phyloP scores from a whole-genome alignment of 2,797 vertebrate species.

The Acropternis orthonyx region DNA sequence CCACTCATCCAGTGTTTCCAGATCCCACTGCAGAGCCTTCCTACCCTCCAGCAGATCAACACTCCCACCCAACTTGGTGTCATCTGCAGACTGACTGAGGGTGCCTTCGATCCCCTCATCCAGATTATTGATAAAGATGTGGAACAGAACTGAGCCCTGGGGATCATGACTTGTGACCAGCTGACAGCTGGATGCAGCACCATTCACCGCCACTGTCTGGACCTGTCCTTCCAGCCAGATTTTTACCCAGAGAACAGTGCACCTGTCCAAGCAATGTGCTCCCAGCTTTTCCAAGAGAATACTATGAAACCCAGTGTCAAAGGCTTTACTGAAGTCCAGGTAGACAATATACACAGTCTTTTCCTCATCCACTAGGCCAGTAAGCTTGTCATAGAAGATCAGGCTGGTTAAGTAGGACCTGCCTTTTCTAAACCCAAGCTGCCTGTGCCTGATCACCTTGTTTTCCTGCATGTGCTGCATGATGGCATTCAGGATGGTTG shows the following conservation, averaged over 20 bases:
- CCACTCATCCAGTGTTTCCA: neutral
- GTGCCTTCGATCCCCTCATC: neutral
- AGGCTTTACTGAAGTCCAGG: neutral
- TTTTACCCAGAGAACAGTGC: too few species aligned
- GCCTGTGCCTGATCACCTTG: neutral
- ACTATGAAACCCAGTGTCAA: neutral
- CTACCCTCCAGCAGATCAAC: neutral
- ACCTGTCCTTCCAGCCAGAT: neutral
- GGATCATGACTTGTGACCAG: neutral
- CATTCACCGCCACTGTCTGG: neutral
- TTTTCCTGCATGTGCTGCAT: neutral
- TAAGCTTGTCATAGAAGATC: neutral
- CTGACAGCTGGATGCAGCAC: neutral
- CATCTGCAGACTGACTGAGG: neutral
- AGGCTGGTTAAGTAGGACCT: neutral
- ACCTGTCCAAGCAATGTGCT: neutral
- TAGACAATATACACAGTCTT: neutral
- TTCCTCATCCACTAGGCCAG: too few species aligned
- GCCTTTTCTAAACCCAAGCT: neutral
- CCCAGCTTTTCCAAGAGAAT: neutral
- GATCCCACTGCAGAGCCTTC: neutral
- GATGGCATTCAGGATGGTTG: neutral
- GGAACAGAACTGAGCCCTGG: neutral
- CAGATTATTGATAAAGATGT: neutral
- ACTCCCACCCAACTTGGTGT: neutral